These are phyloP conservation scores for Ursus arctos DNA, from an alignment of 2,113 vertebrate species.

Conservation along the genomic window DNA sequence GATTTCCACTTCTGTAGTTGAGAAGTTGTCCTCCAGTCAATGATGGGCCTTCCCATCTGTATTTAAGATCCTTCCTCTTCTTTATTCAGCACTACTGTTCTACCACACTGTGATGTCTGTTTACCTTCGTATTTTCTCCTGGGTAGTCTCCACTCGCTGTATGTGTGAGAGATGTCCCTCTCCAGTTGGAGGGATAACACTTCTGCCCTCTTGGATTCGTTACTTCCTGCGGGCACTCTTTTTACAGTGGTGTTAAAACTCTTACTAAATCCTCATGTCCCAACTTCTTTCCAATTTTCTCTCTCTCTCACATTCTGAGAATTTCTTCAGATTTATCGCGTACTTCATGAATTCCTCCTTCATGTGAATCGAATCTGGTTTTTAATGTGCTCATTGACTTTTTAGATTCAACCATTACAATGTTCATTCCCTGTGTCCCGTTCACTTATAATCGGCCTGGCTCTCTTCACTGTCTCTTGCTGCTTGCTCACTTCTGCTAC, in stretches of 20 bases:
- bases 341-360: neutral
- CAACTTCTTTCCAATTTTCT: neutral
- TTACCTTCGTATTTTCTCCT: too few relatives aligned
- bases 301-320: neutral
- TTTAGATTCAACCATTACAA: neutral
- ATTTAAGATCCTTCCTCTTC: neutral
- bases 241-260: too few relatives aligned
- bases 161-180: fast-evolving
- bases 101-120: fast-evolving
- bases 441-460: neutral
- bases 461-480: neutral
- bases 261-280: neutral
- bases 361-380: neutral
- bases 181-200: too few relatives aligned
- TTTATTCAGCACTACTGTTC: fast-evolving
- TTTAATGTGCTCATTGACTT: neutral
- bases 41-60: neutral
- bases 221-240: too few relatives aligned
- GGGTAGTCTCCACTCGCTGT: fast-evolving
- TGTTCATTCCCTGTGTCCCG: neutral
- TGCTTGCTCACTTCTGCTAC: neutral
- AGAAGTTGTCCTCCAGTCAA: neutral
- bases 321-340: neutral
- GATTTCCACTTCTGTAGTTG: neutral
- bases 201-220: neutral